Base-by-base conservation (phyloP, 2,888 invertebrate genomes). In the Drosophila macrospina region DNA sequence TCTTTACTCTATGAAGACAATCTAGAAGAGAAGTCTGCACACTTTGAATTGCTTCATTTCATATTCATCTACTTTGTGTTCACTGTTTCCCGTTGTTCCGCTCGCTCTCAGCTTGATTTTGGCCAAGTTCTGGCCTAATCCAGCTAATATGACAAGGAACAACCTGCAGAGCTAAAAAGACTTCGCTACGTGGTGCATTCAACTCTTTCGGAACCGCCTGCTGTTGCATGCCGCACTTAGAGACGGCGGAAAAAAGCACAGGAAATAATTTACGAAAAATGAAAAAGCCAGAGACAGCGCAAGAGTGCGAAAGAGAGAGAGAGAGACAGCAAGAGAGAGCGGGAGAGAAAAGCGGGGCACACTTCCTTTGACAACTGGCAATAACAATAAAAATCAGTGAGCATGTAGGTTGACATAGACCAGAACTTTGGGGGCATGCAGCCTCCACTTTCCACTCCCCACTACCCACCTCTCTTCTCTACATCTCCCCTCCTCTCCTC, bases 311-410 rank as follows among this genome's bases (percentile, higher is more conserved):
- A n/a, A n/a, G n/a, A 41, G 4, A 24, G 13, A 20, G 36, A 30
- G 7, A 26, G 11, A 52, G 34, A 16, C 16, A 24, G 5, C 10
- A 1, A 32, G 37, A 15, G 10, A 16, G 36, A 16, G 16, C 13
- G n/a, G 6, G 11, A 36, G 52, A 34, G 34, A n/a, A 13, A 28
- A 34, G 50, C 50, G 66, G 45, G 37, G 63, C 62, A 45, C 80
- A 87, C 83, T 81, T 85, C 87, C 87, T 87, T 81, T 83, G 83
- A 83, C 85, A 85, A 87, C 85, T 87, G 83, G 86, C 87, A 82
- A 87, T 85, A 83, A 83, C 83, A 83, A 83, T 83, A 87, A 83
- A 83, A 83, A 85, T 83, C 83, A 87, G 71, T 79, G 82, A 85
- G 63, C 81, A 82, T 85, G 82, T 85, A 81, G 82, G 82, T 79